phyloP scores from a whole-genome alignment of 2,888 invertebrate genomes.

The Agrotis puta region DNA sequence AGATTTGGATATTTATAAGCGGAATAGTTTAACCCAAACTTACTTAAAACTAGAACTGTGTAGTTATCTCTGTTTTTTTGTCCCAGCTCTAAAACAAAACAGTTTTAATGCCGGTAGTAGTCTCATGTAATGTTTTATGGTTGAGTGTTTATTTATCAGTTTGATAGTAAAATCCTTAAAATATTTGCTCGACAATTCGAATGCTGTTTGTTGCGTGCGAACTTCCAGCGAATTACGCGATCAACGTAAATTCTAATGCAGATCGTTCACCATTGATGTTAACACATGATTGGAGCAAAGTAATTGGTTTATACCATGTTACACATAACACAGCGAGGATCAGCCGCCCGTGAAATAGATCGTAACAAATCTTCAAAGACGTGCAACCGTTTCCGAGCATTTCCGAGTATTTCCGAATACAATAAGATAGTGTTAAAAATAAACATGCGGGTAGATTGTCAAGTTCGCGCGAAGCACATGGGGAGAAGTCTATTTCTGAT shows the following conservation, averaged over 20 bases:
- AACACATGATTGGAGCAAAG: slow-evolving; percentile 52
- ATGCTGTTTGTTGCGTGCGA: slow-evolving; percentile 22
- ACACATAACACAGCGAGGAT: slow-evolving; percentile 33
- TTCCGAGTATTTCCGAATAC: slow-evolving; percentile 84
- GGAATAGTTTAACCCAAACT: too few species aligned
- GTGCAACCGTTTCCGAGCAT: slow-evolving; percentile 57
- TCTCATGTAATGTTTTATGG: too few species aligned
- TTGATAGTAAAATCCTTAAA: slow-evolving; percentile 6
- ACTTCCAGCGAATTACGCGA: slow-evolving; percentile 39
- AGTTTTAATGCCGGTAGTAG: too few species aligned
- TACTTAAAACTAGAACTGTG: too few species aligned
- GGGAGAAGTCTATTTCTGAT: slow-evolving; percentile 87
- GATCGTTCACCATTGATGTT: slow-evolving; percentile 37
- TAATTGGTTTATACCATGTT: slow-evolving; percentile 56
- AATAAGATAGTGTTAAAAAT: slow-evolving; percentile 87
- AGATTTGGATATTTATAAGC: not conserved
- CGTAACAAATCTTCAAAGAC: slow-evolving; percentile 66
- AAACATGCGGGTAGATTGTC: slow-evolving; percentile 86
- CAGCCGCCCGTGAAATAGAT: slow-evolving; percentile 55
- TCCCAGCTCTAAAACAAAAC: too few species aligned
- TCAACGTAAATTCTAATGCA: slow-evolving; percentile 35
- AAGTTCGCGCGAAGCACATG: slow-evolving; percentile 85
- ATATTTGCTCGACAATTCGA: slow-evolving; percentile 23
- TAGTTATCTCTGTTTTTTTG: too few species aligned
- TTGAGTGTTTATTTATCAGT: slow-evolving; percentile 16